Evolutionary conservation across 2,888 invertebrate genomes (phyloP).

Genomic region (Nymphalis urticae): DNA sequence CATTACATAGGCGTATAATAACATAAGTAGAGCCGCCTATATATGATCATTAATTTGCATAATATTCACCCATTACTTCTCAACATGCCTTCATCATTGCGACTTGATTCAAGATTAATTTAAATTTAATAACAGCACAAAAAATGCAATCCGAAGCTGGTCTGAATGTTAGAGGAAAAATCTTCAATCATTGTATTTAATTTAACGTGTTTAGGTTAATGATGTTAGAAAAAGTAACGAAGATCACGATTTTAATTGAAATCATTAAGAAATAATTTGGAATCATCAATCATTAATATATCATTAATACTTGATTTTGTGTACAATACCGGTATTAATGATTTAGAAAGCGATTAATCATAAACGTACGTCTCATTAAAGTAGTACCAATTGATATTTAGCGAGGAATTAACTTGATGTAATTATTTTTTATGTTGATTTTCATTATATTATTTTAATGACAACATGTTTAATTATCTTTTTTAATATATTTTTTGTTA

Average conservation of each 20-base stretch:
- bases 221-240: not conserved
- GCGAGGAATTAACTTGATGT: constrained; percentile 13
- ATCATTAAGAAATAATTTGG: constrained; percentile 39
- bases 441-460: no score
- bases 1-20: no score
- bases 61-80: no score
- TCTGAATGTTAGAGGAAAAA: constrained; percentile 23
- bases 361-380: constrained; percentile 45
- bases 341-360: constrained; percentile 41
- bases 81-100: no score
- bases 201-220: constrained; percentile 10
- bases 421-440: no score
- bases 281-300: constrained; percentile 42
- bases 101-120: not conserved
- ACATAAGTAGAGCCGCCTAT: no score
- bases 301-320: constrained; percentile 34
- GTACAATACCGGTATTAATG: constrained; percentile 19
- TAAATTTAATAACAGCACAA: not conserved
- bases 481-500: not conserved
- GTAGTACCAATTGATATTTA: constrained; percentile 40
- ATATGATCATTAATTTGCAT: no score
- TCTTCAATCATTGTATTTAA: constrained; percentile 36
- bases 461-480: no score
- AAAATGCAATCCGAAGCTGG: constrained; percentile 15
- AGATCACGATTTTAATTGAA: constrained; percentile 33